Base-by-base conservation (phyloP, 2,888 invertebrate species). In the Schizotus pectinicornis region DNA sequence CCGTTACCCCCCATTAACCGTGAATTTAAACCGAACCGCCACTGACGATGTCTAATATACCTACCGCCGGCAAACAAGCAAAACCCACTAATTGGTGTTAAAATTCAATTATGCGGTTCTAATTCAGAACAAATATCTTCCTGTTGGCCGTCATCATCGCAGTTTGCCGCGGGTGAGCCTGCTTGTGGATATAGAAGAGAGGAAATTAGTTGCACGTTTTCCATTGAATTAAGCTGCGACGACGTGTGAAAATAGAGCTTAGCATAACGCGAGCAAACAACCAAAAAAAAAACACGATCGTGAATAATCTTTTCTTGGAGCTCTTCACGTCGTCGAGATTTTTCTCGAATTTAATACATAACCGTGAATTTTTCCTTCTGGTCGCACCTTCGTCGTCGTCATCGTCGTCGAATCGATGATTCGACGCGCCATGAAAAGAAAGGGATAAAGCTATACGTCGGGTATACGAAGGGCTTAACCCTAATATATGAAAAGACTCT, bases 71-170 rank as follows among this genome's bases (percentile, higher is more conserved):
- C 22, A 22, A 22, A 22, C 22, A 5, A 22, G 22, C 22, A 22
- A 22, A 22, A 22, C 22, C 22, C 22, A 22, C 39, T 51, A 51
- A 51, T 51, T 51, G 30, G 31, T 56, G 36, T 53, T 60, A 63
- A 22, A 67, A 67, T 65, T 55, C 49, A 62, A 66, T 68, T 67
- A 66, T 48, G 51, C 52, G 61, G 60, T 64, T 62, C 58, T 59
- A 64, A 68, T 64, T 62, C 56, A n/a, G 55, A 61, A 69, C 58
- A 52, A 56, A 68, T 64, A 62, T 63, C 67, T 69, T 69, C 67
- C 69, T 66, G 65, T 55, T 50, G 22, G 8, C 7, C 9, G n/a
- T 38, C 3, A 38, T 38, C 9, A 1, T 2, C 38, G 14, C 12
- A 13, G 38, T 7, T 7, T 37, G 11, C 13, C 3, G 2, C 2